These are phyloP conservation scores for Semicossyphus pulcher DNA, from an alignment of 2,113 vertebrate species.

Conservation along the genomic window DNA sequence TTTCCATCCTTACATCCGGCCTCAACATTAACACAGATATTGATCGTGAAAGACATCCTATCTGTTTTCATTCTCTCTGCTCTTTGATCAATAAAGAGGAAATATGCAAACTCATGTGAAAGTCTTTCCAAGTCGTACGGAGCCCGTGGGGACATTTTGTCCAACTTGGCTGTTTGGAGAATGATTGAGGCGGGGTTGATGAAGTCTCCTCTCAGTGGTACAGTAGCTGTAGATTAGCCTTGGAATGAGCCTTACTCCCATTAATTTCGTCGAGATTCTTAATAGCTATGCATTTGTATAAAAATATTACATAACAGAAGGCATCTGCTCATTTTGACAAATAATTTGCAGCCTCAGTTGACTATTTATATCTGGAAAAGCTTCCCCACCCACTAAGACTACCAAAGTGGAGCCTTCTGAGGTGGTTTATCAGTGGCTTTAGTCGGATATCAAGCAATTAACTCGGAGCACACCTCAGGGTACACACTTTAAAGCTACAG, in stretches of 20 bases:
- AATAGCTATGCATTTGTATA: background rate
- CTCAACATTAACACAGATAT: slow-evolving; percentile 51
- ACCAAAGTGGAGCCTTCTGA: slow-evolving; percentile 8
- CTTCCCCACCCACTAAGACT: background rate
- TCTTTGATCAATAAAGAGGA: slow-evolving; percentile 45
- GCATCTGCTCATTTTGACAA: background rate
- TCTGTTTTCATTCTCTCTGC: slow-evolving; percentile 38
- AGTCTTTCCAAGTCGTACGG: slow-evolving; percentile 41
- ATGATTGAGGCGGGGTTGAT: slow-evolving; percentile 43
- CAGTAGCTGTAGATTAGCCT: slow-evolving; percentile 7
- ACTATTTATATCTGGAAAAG: background rate
- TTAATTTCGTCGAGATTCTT: slow-evolving; percentile 4
- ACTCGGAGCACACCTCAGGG: slow-evolving; percentile 23
- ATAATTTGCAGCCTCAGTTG: slow-evolving; percentile 10
- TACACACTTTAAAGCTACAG: slow-evolving; percentile 21
- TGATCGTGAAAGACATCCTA: slow-evolving; percentile 56
- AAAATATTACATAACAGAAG: background rate
- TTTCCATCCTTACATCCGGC: slow-evolving; percentile 36
- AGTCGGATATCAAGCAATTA: slow-evolving; percentile 25
- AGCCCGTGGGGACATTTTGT: slow-evolving; percentile 19
- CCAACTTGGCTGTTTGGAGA: slow-evolving; percentile 26
- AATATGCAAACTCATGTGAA: slow-evolving; percentile 61
- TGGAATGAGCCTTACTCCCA: background rate
- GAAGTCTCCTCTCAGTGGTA: slow-evolving; percentile 24
- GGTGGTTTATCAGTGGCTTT: slow-evolving; percentile 22